Evolutionary conservation across 2,113 vertebrate genomes (phyloP).

Genomic region (Hippocampus mohnikei): DNA sequence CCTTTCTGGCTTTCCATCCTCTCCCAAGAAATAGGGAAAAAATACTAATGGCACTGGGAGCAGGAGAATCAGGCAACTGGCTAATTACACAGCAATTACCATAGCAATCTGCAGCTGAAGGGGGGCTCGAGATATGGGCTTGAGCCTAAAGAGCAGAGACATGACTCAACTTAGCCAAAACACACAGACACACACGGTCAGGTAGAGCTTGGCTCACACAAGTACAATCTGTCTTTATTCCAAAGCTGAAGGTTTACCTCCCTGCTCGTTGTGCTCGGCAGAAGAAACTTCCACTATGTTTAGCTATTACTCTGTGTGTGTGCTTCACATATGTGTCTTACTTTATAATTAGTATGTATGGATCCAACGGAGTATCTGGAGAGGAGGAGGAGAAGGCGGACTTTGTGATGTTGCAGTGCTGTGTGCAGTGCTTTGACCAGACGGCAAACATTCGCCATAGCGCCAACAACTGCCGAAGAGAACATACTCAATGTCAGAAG

Average conservation of each 20-base stretch:
- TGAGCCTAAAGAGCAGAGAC: constrained; percentile 60
- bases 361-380: constrained; percentile 46
- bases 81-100: constrained; percentile 70
- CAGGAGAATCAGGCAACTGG: constrained; percentile 51
- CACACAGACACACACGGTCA: constrained; percentile 37
- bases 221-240: constrained; percentile 37
- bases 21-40: constrained; percentile 33
- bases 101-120: constrained; percentile 61
- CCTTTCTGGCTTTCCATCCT: constrained; percentile 18
- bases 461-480: no score
- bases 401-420: constrained; percentile 37
- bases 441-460: constrained; percentile 21
- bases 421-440: constrained; percentile 31
- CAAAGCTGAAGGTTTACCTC: constrained; percentile 26
- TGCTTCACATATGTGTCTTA: constrained; percentile 7
- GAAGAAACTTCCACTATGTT: constrained; percentile 29
- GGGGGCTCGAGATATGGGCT: constrained; percentile 60
- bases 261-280: constrained; percentile 29
- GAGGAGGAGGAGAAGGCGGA: constrained; percentile 34
- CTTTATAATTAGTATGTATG: constrained; percentile 56
- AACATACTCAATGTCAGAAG: no score
- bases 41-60: constrained; percentile 61
- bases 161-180: constrained; percentile 52
- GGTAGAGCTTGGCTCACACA: constrained; percentile 3
- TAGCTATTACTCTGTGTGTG: constrained; percentile 1